Conservation (phyloP, 2,797 vertebrate genomes). For the Peromyscus aztecus region DNA sequence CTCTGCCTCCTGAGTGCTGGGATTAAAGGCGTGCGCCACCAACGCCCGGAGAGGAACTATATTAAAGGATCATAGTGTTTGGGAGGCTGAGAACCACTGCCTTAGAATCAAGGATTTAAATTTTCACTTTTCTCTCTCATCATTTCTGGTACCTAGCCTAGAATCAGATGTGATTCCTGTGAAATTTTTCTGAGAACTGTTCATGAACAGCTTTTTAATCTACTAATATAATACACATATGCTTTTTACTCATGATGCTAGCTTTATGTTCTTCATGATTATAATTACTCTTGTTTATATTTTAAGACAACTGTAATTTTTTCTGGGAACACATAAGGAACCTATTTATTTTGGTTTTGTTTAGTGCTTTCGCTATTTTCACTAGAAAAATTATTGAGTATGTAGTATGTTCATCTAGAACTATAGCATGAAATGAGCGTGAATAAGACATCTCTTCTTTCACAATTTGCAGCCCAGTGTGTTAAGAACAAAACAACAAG, state of each 20-base stretch:
- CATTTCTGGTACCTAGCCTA: background rate
- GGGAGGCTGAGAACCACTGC: background rate
- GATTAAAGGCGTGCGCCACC: too few species aligned
- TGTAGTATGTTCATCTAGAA: background rate
- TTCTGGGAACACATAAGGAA: background rate
- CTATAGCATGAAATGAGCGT: background rate
- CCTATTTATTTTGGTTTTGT: background rate
- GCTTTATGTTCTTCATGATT: background rate
- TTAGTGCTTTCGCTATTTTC: conserved; percentile 4
- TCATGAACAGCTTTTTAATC: background rate
- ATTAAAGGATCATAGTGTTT: background rate
- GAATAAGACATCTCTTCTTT: background rate
- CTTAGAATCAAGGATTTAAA: background rate
- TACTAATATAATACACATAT: background rate
- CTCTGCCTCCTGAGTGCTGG: too few species aligned
- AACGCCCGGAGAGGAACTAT: background rate
- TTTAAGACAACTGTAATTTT: background rate
- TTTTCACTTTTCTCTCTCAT: background rate
- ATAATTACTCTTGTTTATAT: background rate
- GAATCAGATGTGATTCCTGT: background rate
- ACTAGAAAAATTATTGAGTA: background rate
- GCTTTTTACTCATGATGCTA: background rate
- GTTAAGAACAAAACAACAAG: background rate
- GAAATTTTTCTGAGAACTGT: background rate
- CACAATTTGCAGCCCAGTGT: background rate